These are phyloP conservation scores for Eilema griseolum DNA, from an alignment of 2,888 invertebrate genomes.

Conservation along the genomic window DNA sequence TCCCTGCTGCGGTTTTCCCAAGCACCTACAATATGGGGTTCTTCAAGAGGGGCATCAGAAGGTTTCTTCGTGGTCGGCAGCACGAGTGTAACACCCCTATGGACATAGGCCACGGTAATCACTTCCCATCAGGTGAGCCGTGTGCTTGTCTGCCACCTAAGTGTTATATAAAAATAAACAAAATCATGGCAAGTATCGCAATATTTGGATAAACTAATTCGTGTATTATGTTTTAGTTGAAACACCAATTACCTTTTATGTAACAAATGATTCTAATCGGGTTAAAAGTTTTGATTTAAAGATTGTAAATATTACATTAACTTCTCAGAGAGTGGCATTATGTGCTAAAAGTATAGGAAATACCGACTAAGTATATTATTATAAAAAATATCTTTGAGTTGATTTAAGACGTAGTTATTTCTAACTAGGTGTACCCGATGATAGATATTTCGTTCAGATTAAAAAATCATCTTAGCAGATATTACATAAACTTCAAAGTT, in stretches of 20 bases:
- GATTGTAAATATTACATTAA: not conserved
- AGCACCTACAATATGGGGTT: too few species aligned
- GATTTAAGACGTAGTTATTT: not conserved
- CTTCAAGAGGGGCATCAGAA: too few species aligned
- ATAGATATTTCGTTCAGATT: not conserved
- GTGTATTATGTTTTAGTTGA: not conserved
- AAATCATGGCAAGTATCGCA: not conserved
- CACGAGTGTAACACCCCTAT: too few species aligned
- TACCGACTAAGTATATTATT: not conserved
- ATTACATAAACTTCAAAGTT: constrained; percentile 12
- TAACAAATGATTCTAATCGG: not conserved
- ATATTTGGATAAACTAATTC: not conserved
- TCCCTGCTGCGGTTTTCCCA: too few species aligned
- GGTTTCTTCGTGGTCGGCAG: too few species aligned
- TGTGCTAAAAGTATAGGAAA: not conserved
- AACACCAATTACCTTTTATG: not conserved
- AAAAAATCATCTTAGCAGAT: not conserved
- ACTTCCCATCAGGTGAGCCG: too few species aligned
- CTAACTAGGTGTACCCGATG: too few species aligned
- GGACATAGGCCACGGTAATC: too few species aligned
- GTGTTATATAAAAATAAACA: too few species aligned
- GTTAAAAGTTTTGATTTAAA: not conserved
- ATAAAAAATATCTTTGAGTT: not conserved
- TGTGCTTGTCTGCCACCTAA: too few species aligned
- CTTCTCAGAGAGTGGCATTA: not conserved